These are phyloP conservation scores for Atractosteus spatula DNA, from an alignment of 2,113 vertebrate genomes.

Conservation along the genomic window DNA sequence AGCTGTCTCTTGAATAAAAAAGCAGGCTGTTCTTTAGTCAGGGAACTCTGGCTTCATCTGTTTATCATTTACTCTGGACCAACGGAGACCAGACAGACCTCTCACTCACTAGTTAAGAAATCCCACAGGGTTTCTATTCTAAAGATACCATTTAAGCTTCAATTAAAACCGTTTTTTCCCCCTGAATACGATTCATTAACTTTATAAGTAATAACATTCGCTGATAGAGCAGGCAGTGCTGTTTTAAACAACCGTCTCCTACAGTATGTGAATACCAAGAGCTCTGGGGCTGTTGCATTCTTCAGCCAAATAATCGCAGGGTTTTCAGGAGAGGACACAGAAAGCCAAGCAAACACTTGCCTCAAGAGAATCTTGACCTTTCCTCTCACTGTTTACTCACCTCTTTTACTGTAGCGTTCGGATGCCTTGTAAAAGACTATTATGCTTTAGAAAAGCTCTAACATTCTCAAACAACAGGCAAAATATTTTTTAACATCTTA, in stretches of 20 bases:
- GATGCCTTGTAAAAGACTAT: no score
- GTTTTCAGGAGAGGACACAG: background rate
- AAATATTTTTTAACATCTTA: no score
- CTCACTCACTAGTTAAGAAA: background rate
- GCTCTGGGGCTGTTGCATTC: background rate
- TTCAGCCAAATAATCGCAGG: background rate
- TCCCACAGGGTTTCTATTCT: constrained; percentile 3
- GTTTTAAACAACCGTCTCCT: constrained; percentile 8
- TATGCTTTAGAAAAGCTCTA: no score
- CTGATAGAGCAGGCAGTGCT: background rate
- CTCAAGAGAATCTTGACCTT: background rate
- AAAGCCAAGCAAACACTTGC: background rate
- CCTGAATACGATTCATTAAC: constrained; percentile 17
- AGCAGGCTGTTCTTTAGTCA: no score
- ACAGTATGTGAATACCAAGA: constrained; percentile 11
- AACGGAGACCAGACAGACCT: background rate
- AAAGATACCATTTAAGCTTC: constrained; percentile 18
- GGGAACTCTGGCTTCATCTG: constrained; percentile 10
- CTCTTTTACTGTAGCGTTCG: no score
- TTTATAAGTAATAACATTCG: constrained; percentile 14
- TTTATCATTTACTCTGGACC: constrained; percentile 20
- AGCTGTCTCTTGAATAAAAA: background rate
- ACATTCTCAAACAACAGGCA: no score
- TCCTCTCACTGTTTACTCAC: background rate
- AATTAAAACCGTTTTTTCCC: constrained; percentile 10